Evolutionary conservation across 2,797 vertebrate genomes (phyloP).

Genomic region (Gallinago solitaria): DNA sequence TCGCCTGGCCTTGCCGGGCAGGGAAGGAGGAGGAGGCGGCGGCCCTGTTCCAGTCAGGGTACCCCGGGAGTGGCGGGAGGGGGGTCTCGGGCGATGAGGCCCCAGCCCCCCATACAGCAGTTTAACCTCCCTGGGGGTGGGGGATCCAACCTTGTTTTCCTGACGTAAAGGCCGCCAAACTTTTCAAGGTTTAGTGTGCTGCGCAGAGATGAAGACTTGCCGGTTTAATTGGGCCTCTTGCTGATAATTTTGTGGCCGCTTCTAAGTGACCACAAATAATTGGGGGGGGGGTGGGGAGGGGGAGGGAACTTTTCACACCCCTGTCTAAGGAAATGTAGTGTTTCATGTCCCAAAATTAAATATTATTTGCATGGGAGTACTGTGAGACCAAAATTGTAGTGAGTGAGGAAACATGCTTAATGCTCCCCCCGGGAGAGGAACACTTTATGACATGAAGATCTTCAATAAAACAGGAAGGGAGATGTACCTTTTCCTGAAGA

Average conservation of each 20-base stretch:
- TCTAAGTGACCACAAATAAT: neutral
- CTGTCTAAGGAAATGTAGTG: neutral
- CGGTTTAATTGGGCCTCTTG: neutral
- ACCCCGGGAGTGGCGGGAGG: neutral
- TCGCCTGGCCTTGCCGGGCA: neutral
- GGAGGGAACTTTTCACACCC: neutral
- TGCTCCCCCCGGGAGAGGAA: neutral
- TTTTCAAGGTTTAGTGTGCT: neutral
- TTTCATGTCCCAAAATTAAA: neutral
- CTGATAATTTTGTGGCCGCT: accelerated
- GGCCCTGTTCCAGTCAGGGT: neutral
- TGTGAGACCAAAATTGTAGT: neutral
- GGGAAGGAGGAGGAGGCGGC: neutral
- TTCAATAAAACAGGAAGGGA: neutral
- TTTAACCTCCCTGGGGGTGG: accelerated
- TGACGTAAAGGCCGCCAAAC: neutral
- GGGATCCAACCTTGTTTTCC: neutral
- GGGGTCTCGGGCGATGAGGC: neutral
- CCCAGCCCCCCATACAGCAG: neutral
- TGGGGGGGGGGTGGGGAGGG: no score
- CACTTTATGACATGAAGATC: neutral
- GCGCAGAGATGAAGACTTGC: neutral
- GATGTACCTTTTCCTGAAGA: neutral
- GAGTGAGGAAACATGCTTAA: neutral
- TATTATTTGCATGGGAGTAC: neutral